Conservation (phyloP, 2,797 vertebrate genomes). For the Catharus ustulatus region DNA sequence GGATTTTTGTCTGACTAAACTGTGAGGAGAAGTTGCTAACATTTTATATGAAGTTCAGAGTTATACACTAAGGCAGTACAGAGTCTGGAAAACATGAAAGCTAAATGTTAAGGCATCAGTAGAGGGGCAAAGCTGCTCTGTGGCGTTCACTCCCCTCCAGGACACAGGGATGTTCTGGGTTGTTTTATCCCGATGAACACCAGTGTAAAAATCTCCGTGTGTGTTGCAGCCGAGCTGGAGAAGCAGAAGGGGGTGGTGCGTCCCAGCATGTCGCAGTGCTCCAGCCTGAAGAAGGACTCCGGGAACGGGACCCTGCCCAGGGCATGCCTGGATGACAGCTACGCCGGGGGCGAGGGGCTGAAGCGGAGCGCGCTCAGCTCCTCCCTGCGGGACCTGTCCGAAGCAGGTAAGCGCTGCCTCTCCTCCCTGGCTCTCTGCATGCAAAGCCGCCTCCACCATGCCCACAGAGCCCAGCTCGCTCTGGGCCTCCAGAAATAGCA, state of each 20-base stretch:
- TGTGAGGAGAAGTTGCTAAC: neutral
- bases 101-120: neutral
- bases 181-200: accelerated
- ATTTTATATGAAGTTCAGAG: neutral
- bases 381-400: slow-evolving; percentile 93
- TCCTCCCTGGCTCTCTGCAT: neutral
- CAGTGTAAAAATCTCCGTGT: neutral
- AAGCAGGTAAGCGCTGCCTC: slow-evolving; percentile 85
- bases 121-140: neutral
- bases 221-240: slow-evolving; percentile 89
- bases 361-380: slow-evolving; percentile 96
- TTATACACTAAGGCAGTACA: neutral
- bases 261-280: slow-evolving; percentile 90
- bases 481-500: neutral
- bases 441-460: neutral
- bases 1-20: neutral
- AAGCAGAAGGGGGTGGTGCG: slow-evolving; percentile 95
- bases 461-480: neutral
- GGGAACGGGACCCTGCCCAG: slow-evolving; percentile 89
- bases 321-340: slow-evolving; percentile 93
- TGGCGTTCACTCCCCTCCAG: neutral
- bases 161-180: neutral
- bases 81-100: neutral
- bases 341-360: slow-evolving; percentile 89
- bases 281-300: slow-evolving; percentile 89